Conservation (phyloP, 1,140 invertebrate species). For the Macrobrachium nipponense region DNA sequence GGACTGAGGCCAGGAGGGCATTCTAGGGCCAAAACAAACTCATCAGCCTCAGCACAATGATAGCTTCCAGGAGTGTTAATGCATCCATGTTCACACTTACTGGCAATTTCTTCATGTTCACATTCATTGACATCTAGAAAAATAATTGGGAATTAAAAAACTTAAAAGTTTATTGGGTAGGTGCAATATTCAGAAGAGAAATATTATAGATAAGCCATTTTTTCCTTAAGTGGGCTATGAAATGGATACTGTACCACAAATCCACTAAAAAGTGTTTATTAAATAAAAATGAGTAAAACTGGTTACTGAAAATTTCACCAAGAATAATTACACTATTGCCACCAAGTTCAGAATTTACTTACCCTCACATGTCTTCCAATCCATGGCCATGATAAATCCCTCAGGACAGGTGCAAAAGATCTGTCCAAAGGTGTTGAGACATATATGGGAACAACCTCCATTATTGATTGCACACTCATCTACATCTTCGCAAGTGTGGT, state of each 20-base stretch:
- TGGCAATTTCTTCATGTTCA: slow-evolving; percentile 50
- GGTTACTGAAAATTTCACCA: too few relatives aligned
- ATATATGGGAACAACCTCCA: slow-evolving; percentile 73
- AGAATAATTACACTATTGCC: too few relatives aligned
- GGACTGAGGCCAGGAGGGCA: slow-evolving; percentile 69
- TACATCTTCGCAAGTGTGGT: slow-evolving; percentile 68
- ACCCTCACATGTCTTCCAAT: slow-evolving; percentile 71
- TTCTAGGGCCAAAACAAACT: slow-evolving; percentile 37
- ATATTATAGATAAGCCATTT: background rate
- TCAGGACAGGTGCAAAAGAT: slow-evolving; percentile 71
- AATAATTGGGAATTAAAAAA: background rate
- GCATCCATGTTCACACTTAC: slow-evolving; percentile 69
- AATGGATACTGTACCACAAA: too few relatives aligned
- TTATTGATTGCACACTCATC: slow-evolving; percentile 69
- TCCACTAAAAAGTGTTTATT: too few relatives aligned
- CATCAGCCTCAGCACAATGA: slow-evolving; percentile 71
- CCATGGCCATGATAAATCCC: slow-evolving; percentile 68
- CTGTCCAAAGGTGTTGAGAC: slow-evolving; percentile 72
- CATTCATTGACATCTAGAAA: slow-evolving; percentile 63
- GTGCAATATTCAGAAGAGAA: background rate
- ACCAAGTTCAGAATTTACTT: slow-evolving; percentile 31
- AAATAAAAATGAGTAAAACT: too few relatives aligned
- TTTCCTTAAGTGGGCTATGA: background rate
- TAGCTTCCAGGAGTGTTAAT: slow-evolving; percentile 75
- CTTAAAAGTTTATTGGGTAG: too few relatives aligned